Evolutionary conservation across 2,888 invertebrate genomes (phyloP), one percentile per base, ranked within the genome.

Genomic region (Orchesella flavescens): DNA sequence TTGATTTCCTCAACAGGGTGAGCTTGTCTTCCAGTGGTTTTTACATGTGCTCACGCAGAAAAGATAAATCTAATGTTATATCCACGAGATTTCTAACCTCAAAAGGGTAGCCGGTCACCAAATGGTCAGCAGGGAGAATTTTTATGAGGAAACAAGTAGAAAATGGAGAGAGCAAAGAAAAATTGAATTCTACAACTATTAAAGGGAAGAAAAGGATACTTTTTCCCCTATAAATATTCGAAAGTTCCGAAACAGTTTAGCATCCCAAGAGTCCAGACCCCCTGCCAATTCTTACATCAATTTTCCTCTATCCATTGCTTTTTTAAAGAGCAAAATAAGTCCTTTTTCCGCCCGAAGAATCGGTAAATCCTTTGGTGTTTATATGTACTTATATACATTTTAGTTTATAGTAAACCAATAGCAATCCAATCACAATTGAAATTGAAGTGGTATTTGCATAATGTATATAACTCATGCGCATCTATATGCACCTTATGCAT

Each of bases 251-350:
- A 77, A 77, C 76, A 76, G 66, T 76, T 76, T 76, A 76, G n/a
- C 77, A 77, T 77, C 77, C 66, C 68, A 77, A 77, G 77, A 77
- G 77, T 15, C 77, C 17, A 43, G 69, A 68, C 77, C 77, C 77
- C 77, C 69, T 68, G 46, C 77, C 68, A 57, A 49, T 55, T 43
- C 59, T 69, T 59, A 77, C 77, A 77, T 77, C 77, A 68, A 77
- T 77, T 68, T 76, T 63, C 43, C 55, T 53, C 53, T 65, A 46
- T 65, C 10, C 19, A 21, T 57, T 34, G 72, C 23, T 72, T 72
- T 72, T 57, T 34, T 34, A 21, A 34, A 53, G 46, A 74, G 63
- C 46, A 65, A 74, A 34, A 34, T 34, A 74, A 77, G 24, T 69
- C 53, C 68, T 4, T 34, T 34, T 77, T 69, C 77, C 77, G 77